Evolutionary conservation across 2,113 vertebrate genomes (phyloP).

Genomic region (Tursiops truncatus): DNA sequence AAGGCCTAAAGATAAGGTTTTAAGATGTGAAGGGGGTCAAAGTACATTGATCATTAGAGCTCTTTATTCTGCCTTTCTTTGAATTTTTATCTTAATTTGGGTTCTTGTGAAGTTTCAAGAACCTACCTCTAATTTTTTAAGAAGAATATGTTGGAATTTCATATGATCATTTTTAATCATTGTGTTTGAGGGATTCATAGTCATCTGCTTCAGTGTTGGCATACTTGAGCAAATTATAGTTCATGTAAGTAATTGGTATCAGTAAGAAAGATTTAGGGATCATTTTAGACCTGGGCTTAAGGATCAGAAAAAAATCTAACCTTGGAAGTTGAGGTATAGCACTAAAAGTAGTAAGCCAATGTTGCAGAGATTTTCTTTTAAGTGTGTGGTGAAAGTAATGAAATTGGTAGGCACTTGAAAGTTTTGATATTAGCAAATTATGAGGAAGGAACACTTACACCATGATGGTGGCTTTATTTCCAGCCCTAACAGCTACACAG

Average conservation of each 20-base stretch:
- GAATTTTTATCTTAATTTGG: constrained; percentile 37
- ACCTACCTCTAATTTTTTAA: not conserved
- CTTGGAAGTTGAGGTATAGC: not conserved
- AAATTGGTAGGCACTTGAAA: constrained; percentile 51
- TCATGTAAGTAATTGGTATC: not conserved
- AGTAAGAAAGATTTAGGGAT: constrained; percentile 49
- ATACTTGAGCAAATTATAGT: constrained; percentile 54
- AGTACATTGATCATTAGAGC: constrained; percentile 28
- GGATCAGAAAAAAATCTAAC: not conserved
- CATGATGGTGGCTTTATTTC: constrained; percentile 33
- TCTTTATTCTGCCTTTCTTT: constrained; percentile 36
- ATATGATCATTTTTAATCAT: not conserved
- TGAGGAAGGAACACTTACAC: constrained; percentile 38
- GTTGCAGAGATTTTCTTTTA: not conserved
- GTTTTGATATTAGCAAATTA: constrained; percentile 12
- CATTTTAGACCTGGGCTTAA: constrained; percentile 29
- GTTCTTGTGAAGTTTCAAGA: constrained; percentile 31
- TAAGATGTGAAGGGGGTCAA: not conserved
- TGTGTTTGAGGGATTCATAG: constrained; percentile 32
- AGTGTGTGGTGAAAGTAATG: constrained; percentile 21
- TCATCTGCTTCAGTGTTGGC: not conserved
- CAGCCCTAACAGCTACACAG: constrained; percentile 48
- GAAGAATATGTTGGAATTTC: not conserved
- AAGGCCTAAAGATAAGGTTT: not conserved
- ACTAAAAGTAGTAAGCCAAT: not conserved